phyloP scores from a whole-genome alignment of 2,888 invertebrate species.

The Asteroscopus sphinx region DNA sequence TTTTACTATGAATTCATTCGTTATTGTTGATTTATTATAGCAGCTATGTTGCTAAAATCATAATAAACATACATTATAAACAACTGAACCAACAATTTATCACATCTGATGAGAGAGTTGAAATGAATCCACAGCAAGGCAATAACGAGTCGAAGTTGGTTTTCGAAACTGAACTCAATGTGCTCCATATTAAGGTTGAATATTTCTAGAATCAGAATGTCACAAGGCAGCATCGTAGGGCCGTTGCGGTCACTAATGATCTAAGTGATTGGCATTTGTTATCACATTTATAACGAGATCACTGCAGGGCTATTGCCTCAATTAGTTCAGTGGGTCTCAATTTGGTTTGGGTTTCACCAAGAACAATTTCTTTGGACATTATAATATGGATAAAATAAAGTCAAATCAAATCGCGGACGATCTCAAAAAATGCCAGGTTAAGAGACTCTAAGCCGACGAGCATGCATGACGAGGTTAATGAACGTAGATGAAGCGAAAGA shows the following conservation, averaged over 20 bases:
- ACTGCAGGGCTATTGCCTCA: slow-evolving; percentile 43
- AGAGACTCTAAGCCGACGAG: too few species aligned
- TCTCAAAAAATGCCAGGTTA: too few species aligned
- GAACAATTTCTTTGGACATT: neutral
- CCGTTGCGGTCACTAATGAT: slow-evolving; percentile 54
- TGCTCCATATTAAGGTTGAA: slow-evolving; percentile 1
- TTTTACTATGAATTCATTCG: too few species aligned
- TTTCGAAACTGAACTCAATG: slow-evolving; percentile 13
- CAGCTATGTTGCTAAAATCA: slow-evolving; percentile 4
- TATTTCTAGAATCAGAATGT: neutral
- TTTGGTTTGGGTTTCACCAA: slow-evolving; percentile 5
- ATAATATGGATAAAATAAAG: neutral
- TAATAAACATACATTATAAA: slow-evolving; percentile 15
- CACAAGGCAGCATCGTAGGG: slow-evolving; percentile 35
- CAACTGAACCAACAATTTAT: slow-evolving; percentile 28
- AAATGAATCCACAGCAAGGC: slow-evolving; percentile 26
- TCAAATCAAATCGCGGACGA: too few species aligned
- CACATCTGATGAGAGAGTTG: slow-evolving; percentile 34
- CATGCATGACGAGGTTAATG: too few species aligned
- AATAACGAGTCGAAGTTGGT: slow-evolving; percentile 18
- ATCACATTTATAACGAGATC: slow-evolving; percentile 58
- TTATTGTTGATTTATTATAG: neutral
- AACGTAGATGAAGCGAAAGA: too few species aligned
- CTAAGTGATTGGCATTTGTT: slow-evolving; percentile 62
- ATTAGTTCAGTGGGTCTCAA: slow-evolving; percentile 35